Conservation (phyloP, 2,113 vertebrate genomes). For the Ursus arctos region DNA sequence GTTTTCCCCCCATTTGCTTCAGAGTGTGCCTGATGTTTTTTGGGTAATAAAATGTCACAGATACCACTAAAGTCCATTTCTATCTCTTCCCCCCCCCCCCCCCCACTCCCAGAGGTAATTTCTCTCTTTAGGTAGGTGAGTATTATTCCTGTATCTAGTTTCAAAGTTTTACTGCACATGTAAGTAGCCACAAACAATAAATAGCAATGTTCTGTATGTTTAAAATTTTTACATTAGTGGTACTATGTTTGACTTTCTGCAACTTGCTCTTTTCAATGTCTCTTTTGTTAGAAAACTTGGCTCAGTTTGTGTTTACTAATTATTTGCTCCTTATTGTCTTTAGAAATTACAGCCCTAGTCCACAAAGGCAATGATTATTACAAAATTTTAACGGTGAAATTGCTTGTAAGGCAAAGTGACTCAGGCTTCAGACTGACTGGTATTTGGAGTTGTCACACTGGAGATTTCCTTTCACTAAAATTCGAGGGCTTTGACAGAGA, state of each 20-base stretch:
- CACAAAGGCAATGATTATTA: slow-evolving; percentile 42
- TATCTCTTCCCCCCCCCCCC: background rate
- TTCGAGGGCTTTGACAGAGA: background rate
- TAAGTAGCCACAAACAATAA: slow-evolving; percentile 17
- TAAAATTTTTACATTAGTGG: background rate
- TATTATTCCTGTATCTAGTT: slow-evolving; percentile 8
- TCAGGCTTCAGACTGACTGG: background rate
- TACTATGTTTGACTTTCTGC: slow-evolving; percentile 12
- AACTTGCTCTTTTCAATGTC: background rate
- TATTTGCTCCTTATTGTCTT: background rate
- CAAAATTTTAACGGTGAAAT: slow-evolving; percentile 22
- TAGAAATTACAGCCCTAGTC: slow-evolving; percentile 22
- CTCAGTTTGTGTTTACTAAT: slow-evolving; percentile 45
- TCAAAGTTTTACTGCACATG: slow-evolving; percentile 14
- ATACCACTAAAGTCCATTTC: slow-evolving; percentile 8
- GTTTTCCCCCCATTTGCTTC: slow-evolving; percentile 50
- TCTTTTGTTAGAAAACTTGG: slow-evolving; percentile 56
- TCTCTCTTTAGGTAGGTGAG: background rate
- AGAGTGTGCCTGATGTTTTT: background rate
- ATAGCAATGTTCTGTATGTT: slow-evolving; percentile 19
- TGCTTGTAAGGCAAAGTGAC: slow-evolving; percentile 39
- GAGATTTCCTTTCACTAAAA: slow-evolving; percentile 58
- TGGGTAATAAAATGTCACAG: slow-evolving; percentile 40
- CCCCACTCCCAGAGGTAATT: background rate
- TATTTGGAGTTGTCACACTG: slow-evolving; percentile 11